Evolutionary conservation across 2,888 invertebrate species (phyloP).

Genomic region (Eilema caniola): DNA sequence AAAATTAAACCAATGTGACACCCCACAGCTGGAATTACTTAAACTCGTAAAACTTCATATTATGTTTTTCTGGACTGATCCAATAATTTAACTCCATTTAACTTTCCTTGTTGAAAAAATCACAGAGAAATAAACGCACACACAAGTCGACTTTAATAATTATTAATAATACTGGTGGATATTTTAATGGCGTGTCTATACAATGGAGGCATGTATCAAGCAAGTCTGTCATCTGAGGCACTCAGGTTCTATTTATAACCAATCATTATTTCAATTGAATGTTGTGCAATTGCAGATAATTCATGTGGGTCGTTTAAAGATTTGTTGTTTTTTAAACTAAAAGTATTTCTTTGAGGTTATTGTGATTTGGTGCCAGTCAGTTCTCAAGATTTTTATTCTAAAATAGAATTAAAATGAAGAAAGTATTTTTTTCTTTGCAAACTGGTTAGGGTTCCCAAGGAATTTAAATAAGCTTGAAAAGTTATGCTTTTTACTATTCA

Average conservation of each 20-base stretch:
- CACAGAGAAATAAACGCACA: not conserved
- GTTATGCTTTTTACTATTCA: not conserved
- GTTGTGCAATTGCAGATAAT: constrained; percentile 12
- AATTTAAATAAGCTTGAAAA: not conserved
- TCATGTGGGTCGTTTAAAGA: not conserved
- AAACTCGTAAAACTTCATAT: not conserved
- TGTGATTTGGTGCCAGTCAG: not conserved
- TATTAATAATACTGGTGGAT: not conserved
- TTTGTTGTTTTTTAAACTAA: not conserved
- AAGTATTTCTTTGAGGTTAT: not conserved
- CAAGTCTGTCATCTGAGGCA: constrained; percentile 62
- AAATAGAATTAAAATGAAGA: not conserved
- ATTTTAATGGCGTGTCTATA: constrained; percentile 12
- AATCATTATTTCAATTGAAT: constrained; percentile 39
- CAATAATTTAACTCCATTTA: not conserved
- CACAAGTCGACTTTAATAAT: not conserved
- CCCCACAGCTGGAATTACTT: no score
- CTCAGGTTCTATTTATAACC: constrained; percentile 47
- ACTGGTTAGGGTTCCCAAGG: not conserved
- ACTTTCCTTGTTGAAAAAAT: not conserved
- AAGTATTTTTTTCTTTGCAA: not conserved
- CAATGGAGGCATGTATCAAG: constrained; percentile 66
- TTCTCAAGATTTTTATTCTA: not conserved
- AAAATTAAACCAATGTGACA: no score
- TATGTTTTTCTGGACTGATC: not conserved